A percentile compares a stretch with the other conserved stretches of the same genome.
These are phyloP conservation scores for Eristalis arbustorum DNA, from an alignment of 2,888 invertebrate genomes.

Conservation along the genomic window DNA sequence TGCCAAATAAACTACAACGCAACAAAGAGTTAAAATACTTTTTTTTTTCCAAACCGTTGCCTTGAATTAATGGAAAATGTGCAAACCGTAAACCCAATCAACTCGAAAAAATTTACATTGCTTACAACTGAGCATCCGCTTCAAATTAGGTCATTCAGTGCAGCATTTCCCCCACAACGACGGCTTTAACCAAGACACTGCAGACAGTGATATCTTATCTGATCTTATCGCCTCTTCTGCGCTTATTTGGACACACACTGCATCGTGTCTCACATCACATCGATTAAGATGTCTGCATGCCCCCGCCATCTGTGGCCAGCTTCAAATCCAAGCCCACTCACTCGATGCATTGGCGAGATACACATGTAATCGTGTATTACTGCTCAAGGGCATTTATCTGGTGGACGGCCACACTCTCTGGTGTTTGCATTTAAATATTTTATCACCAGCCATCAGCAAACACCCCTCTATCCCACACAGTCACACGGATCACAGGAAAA, in stretches of 20 bases:
- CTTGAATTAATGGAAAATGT: too few species aligned
- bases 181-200: too few species aligned
- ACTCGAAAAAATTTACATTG: too few species aligned
- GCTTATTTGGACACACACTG: neutral
- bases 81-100: too few species aligned
- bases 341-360: neutral
- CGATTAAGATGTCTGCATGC: neutral
- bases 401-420: neutral
- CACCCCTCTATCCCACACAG: neutral
- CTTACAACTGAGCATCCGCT: too few species aligned
- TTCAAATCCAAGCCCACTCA: neutral
- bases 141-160: too few species aligned
- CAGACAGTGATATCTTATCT: too few species aligned
- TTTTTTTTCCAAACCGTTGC: too few species aligned
- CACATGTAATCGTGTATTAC: neutral
- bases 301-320: neutral
- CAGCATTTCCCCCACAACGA: too few species aligned
- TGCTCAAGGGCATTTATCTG: neutral
- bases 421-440: neutral
- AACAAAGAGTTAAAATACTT: too few species aligned
- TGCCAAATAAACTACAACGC: too few species aligned
- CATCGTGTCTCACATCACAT: neutral
- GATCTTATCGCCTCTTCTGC: neutral
- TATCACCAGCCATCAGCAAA: neutral
- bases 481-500: neutral